phyloP scores from a whole-genome alignment of 2,888 invertebrate species.

The Eristalis intricaria region DNA sequence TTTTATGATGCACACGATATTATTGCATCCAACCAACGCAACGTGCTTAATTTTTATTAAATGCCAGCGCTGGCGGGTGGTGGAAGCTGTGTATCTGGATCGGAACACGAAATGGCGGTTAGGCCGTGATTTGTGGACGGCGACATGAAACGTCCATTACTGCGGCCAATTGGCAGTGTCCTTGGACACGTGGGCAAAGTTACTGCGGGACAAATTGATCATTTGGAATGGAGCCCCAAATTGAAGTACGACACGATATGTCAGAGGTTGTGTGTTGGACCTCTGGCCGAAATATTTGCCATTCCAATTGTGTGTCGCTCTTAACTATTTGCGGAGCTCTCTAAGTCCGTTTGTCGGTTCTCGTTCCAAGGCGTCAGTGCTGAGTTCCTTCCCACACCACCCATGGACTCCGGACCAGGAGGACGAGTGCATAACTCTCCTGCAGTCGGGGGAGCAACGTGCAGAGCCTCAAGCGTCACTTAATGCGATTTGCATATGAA shows the following conservation, averaged over 20 bases:
- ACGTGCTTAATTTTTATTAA: not conserved
- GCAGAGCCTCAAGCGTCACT: conserved; percentile 2
- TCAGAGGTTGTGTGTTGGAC: not conserved
- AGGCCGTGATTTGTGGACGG: not conserved
- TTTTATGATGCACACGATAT: not conserved
- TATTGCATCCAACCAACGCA: not conserved
- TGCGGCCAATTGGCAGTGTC: not conserved
- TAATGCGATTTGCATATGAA: not conserved
- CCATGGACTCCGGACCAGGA: not conserved
- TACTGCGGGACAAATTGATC: not conserved
- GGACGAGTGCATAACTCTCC: not conserved
- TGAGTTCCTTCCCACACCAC: not conserved
- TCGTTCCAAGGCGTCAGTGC: not conserved
- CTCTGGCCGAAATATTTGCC: not conserved
- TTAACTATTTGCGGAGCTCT: not conserved
- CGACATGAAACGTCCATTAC: not conserved
- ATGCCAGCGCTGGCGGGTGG: not conserved
- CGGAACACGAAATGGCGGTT: not conserved
- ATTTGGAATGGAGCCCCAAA: not conserved
- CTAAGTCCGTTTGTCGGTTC: not conserved
- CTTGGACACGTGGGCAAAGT: not conserved
- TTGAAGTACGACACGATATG: not conserved
- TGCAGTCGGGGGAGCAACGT: not conserved
- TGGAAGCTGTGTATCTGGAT: not conserved
- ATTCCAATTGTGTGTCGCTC: not conserved